These are phyloP conservation scores for Drosophila kuntzei DNA, from an alignment of 2,888 invertebrate species.

Conservation along the genomic window DNA sequence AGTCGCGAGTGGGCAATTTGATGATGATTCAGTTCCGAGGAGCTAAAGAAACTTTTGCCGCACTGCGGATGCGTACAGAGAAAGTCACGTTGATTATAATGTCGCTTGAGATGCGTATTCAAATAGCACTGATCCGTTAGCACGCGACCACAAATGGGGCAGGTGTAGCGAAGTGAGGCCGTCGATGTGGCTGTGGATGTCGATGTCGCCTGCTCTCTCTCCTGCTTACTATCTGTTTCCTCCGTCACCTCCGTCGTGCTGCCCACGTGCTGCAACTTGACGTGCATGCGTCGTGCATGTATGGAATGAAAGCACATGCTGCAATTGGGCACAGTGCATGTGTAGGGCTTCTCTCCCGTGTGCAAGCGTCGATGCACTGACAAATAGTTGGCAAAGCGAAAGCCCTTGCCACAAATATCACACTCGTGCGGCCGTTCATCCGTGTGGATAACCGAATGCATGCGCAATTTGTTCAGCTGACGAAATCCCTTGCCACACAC, in stretches of 20 bases:
- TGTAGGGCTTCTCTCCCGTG: constrained; percentile 82
- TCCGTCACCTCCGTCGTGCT: too few species aligned
- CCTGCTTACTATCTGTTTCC: too few species aligned
- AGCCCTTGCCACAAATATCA: constrained; percentile 79
- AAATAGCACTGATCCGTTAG: constrained; percentile 79
- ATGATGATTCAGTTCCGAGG: constrained; percentile 78
- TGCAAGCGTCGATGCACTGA: constrained; percentile 78
- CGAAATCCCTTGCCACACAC: constrained; percentile 80
- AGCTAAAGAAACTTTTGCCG: constrained; percentile 76
- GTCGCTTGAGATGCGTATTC: constrained; percentile 75
- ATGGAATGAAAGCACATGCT: constrained; percentile 64
- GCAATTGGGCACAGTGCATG: constrained; percentile 55
- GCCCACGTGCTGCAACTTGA: constrained; percentile 48
- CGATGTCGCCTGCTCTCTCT: background rate
- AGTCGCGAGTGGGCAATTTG: constrained; percentile 69
- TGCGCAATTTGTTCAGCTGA: constrained; percentile 79
- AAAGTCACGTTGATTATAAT: constrained; percentile 73
- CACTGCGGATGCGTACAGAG: constrained; percentile 71
- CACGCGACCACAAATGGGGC: constrained; percentile 73
- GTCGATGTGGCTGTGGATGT: background rate
- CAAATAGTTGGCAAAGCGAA: constrained; percentile 79
- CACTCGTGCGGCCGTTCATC: constrained; percentile 72
- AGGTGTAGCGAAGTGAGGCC: constrained; percentile 57
- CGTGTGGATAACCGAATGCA: constrained; percentile 79
- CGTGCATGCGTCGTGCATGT: constrained; percentile 65